These are phyloP conservation scores for Sebastes iracundus DNA, from an alignment of 2,797 vertebrate species.

Conservation along the genomic window DNA sequence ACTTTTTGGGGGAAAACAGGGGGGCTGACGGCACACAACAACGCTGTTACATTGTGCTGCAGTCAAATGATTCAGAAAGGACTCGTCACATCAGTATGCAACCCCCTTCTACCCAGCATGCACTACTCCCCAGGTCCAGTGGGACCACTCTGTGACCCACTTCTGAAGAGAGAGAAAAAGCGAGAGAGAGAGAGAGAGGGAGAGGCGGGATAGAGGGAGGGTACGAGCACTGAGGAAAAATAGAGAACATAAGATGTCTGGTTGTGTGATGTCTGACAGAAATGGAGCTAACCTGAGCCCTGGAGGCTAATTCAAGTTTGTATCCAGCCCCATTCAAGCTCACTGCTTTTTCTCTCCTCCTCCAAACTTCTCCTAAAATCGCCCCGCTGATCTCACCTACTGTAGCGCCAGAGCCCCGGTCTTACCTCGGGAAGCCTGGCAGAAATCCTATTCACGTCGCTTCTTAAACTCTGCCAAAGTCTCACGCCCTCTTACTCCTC, in stretches of 20 bases:
- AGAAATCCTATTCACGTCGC: constrained; percentile 51
- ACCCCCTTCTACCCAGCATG: constrained; percentile 80
- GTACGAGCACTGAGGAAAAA: constrained; percentile 72
- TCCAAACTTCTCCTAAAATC: constrained; percentile 58
- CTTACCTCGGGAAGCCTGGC: constrained; percentile 52
- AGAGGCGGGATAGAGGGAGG: constrained; percentile 70
- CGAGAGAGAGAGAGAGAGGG: constrained; percentile 61
- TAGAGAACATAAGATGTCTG: constrained; percentile 81
- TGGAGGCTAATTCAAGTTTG: constrained; percentile 76
- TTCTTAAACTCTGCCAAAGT: constrained; percentile 57
- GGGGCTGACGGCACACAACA: constrained; percentile 35
- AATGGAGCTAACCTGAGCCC: constrained; percentile 81
- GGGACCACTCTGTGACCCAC: constrained; percentile 85
- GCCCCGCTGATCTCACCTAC: constrained; percentile 43
- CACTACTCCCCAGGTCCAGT: constrained; percentile 81
- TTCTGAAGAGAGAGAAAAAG: constrained; percentile 77
- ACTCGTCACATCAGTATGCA: constrained; percentile 84
- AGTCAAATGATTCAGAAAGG: constrained; percentile 80
- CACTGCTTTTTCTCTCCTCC: constrained; percentile 39
- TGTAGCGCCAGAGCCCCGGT: constrained; percentile 47
- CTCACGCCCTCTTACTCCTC: constrained; percentile 63
- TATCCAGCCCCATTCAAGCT: constrained; percentile 65
- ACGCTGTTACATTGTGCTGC: constrained; percentile 67
- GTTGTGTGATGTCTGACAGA: constrained; percentile 80
- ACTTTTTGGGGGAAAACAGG: constrained; percentile 74